Evolutionary conservation across 1,140 invertebrate species (phyloP).

Genomic region (Hyles vespertilio): DNA sequence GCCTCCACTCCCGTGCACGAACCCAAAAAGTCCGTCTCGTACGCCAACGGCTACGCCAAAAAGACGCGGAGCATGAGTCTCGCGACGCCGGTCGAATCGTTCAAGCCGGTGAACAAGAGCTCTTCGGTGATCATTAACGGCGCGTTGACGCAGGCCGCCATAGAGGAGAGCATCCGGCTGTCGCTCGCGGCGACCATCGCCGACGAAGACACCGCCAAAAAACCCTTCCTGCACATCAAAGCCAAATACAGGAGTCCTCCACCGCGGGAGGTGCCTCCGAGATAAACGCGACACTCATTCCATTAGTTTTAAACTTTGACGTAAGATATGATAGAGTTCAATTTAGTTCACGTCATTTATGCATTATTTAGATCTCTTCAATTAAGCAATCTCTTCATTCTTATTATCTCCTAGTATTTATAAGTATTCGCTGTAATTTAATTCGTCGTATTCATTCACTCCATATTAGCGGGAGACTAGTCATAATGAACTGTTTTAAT

Average conservation of each 20-base stretch:
- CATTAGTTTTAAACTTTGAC: conserved; percentile 50
- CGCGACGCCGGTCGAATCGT: conserved; percentile 32
- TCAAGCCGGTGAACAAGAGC: conserved; percentile 47
- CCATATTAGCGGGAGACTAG: conserved; percentile 48
- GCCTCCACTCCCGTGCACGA: conserved; percentile 52
- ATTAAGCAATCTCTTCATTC: conserved; percentile 47
- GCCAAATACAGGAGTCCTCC: conserved; percentile 84
- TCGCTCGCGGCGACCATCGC: conserved; percentile 60
- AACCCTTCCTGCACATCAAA: conserved; percentile 82
- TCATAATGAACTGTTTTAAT: conserved; percentile 65
- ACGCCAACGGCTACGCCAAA: conserved; percentile 37
- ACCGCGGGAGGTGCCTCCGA: conserved; percentile 72
- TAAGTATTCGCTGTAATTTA: conserved; percentile 31
- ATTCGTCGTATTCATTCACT: conserved; percentile 25
- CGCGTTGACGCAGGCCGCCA: conserved; percentile 68
- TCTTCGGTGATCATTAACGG: conserved; percentile 31
- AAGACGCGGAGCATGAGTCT: conserved; percentile 66
- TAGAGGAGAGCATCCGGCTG: conserved; percentile 64
- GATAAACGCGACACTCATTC: conserved; percentile 58
- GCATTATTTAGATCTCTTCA: conserved; percentile 57
- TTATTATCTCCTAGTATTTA: conserved; percentile 34
- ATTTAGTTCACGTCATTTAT: conserved; percentile 30
- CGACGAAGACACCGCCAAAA: conserved; percentile 50
- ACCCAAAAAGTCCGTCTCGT: conserved; percentile 33
- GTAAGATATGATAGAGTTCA: conserved; percentile 31